Evolutionary conservation across 2,888 invertebrate species (phyloP).

Genomic region (Mythimna ferrago): DNA sequence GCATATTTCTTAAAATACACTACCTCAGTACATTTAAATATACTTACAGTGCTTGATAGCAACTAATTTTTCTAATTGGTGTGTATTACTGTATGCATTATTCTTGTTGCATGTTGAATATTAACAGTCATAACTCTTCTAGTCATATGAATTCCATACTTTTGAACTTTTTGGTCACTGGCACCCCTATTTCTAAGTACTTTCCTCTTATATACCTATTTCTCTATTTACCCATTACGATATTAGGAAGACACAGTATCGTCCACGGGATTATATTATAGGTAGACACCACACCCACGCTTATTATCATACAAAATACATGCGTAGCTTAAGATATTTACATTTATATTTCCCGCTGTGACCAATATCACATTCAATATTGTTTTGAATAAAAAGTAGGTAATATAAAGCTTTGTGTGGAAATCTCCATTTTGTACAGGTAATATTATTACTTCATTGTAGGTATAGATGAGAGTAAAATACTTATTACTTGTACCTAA

Average conservation of each 20-base stretch:
- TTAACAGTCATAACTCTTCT: too few relatives aligned
- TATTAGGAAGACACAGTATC: not conserved
- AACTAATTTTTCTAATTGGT: too few relatives aligned
- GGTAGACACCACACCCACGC: not conserved
- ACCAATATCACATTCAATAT: conserved; percentile 48
- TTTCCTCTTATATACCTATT: not conserved
- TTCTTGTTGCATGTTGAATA: too few relatives aligned
- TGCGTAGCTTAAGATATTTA: conserved; percentile 30
- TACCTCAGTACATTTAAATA: too few relatives aligned
- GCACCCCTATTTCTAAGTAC: not conserved
- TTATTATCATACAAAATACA: conserved; percentile 35
- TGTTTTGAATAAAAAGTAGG: conserved; percentile 27
- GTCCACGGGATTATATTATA: not conserved
- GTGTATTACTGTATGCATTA: too few relatives aligned
- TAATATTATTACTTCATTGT: conserved; percentile 35
- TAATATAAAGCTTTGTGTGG: conserved; percentile 26
- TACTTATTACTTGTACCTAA: conserved; percentile 19
- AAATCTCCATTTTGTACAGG: conserved; percentile 32
- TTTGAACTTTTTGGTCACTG: not conserved
- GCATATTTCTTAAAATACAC: too few relatives aligned
- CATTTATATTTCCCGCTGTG: conserved; percentile 35
- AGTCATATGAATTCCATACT: too few relatives aligned
- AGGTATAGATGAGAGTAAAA: conserved; percentile 17
- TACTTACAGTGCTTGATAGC: too few relatives aligned
- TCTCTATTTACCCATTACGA: not conserved